Percentiles rank a stretch among this genome's conserved stretches.
Conservation (phyloP, 2,888 invertebrate genomes). For the Actias luna region DNA sequence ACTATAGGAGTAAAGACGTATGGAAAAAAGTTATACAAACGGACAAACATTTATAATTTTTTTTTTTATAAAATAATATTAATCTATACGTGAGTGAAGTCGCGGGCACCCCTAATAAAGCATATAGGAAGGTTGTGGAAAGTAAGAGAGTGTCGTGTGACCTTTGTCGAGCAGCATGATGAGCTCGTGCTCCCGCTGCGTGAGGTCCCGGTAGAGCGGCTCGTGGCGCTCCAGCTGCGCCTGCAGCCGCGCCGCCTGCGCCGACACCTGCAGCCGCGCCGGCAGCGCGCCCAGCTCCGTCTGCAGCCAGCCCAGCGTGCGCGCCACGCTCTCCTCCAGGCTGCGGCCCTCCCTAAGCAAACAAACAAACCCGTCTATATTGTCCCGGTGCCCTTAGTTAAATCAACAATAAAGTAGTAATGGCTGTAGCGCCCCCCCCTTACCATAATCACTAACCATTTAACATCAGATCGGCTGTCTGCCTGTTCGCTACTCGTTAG, state of each 20-base stretch:
- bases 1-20: too few relatives aligned
- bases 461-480: too few relatives aligned
- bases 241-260: slow-evolving; percentile 90
- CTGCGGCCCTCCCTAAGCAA: slow-evolving; percentile 90
- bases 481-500: too few relatives aligned
- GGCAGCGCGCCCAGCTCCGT: slow-evolving; percentile 89
- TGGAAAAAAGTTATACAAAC: too few relatives aligned
- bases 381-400: too few relatives aligned
- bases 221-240: slow-evolving; percentile 95
- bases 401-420: too few relatives aligned
- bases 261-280: slow-evolving; percentile 91
- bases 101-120: too few relatives aligned
- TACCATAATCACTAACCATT: too few relatives aligned
- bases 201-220: slow-evolving; percentile 93
- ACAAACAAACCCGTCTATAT: not conserved
- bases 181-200: slow-evolving; percentile 94
- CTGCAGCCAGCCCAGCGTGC: slow-evolving; percentile 94
- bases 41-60: too few relatives aligned
- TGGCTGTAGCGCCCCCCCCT: too few relatives aligned
- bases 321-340: slow-evolving; percentile 93
- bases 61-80: too few relatives aligned
- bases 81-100: too few relatives aligned
- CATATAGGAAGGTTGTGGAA: not conserved
- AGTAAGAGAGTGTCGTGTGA: slow-evolving; percentile 14
- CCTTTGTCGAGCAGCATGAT: slow-evolving; percentile 97